phyloP scores from a whole-genome alignment of 2,797 vertebrate genomes.

The Vespertilio murinus region DNA sequence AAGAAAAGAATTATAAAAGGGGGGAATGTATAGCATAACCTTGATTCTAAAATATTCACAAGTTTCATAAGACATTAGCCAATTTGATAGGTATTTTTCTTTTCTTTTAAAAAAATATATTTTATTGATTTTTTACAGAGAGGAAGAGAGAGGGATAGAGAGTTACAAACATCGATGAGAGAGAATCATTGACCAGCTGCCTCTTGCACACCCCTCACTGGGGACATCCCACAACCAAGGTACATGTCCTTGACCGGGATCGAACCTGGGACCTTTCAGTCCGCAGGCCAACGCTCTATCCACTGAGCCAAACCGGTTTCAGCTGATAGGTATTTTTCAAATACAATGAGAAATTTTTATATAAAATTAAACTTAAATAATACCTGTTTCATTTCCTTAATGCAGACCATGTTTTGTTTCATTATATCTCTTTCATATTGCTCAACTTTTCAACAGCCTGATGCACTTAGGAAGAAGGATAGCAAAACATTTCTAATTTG shows the following conservation, averaged over 20 bases:
- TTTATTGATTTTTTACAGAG: no score
- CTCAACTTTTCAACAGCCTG: not conserved
- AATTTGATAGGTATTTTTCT: not conserved
- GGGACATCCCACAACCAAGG: no score
- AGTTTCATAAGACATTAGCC: not conserved
- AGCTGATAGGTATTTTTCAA: not conserved
- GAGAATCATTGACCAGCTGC: no score
- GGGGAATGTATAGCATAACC: not conserved
- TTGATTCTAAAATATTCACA: not conserved
- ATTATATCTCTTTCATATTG: not conserved
- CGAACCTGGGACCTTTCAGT: no score
- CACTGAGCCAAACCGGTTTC: no score
- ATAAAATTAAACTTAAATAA: not conserved
- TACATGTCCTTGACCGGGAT: no score
- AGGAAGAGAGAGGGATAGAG: no score
- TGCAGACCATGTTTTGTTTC: not conserved
- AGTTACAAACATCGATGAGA: no score
- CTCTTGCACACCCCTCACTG: no score
- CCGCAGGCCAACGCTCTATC: no score
- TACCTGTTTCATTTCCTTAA: not conserved
- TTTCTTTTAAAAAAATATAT: no score
- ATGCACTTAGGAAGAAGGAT: not conserved
- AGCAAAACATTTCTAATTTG: conserved; percentile 11
- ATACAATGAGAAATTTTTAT: not conserved
- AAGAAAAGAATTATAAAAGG: not conserved